Evolutionary conservation across 2,113 vertebrate genomes (phyloP).

Genomic region (Vulpes vulpes): DNA sequence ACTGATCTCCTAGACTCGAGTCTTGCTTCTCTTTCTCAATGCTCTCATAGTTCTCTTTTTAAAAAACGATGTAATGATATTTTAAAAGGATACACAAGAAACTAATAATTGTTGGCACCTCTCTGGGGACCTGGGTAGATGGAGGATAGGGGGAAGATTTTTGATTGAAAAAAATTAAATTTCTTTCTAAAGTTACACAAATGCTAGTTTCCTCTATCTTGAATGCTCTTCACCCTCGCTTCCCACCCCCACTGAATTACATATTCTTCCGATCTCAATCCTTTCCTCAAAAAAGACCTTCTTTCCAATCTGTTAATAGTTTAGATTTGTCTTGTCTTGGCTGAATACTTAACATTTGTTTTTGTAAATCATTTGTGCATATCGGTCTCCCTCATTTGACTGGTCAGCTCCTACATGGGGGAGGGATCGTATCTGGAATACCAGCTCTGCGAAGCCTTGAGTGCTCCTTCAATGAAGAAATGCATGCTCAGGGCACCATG

Average conservation of each 20-base stretch:
- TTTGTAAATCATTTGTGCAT: background rate
- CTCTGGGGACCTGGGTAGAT: background rate
- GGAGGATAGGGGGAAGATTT: background rate
- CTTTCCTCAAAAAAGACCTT: background rate
- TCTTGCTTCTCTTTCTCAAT: background rate
- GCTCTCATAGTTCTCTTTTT: background rate
- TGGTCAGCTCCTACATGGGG: background rate
- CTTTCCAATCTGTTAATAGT: background rate
- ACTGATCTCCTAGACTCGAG: background rate
- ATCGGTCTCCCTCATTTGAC: background rate
- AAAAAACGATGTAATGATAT: background rate
- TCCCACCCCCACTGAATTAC: background rate
- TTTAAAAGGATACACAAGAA: background rate
- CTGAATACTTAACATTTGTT: background rate
- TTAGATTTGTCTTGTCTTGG: background rate
- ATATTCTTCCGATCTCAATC: background rate
- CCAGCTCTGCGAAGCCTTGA: background rate
- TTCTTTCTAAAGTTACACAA: background rate
- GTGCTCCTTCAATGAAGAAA: slow-evolving; percentile 5
- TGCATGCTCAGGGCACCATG: background rate
- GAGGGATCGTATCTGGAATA: background rate
- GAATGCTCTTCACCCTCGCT: background rate
- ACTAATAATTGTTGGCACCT: background rate
- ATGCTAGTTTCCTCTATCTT: background rate
- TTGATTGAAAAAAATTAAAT: background rate